Conservation (phyloP, 1,140 invertebrate species). For the Octopus bimaculoides region DNA sequence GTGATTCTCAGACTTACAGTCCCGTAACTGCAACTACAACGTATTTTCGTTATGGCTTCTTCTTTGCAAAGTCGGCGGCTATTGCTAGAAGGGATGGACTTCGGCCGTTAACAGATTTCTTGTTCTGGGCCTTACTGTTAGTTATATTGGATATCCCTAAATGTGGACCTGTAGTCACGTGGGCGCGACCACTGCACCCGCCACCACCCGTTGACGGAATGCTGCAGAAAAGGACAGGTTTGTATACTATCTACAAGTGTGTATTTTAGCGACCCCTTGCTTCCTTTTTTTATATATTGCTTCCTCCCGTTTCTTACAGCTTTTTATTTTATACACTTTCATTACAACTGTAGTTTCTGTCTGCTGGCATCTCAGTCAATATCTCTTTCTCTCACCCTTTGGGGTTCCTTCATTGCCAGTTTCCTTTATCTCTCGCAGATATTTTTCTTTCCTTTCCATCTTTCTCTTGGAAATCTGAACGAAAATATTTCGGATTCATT, state of each 20-base stretch:
- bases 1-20: too few species aligned
- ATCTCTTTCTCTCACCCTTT: too few species aligned
- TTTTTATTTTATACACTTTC: not conserved
- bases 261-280: too few species aligned
- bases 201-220: not conserved
- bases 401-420: too few species aligned
- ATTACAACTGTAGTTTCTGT: not conserved
- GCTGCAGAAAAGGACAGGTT: conserved; percentile 2
- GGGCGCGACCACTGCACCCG: not conserved
- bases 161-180: not conserved
- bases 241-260: not conserved
- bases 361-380: not conserved
- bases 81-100: not conserved
- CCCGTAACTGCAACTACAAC: too few species aligned
- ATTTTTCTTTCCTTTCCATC: too few species aligned
- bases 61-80: too few species aligned
- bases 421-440: too few species aligned
- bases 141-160: not conserved
- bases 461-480: too few species aligned
- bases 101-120: not conserved
- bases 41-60: too few species aligned
- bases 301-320: not conserved
- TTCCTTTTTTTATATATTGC: too few species aligned
- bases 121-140: not conserved
- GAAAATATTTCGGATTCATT: too few species aligned